A percentile compares a stretch with the other conserved stretches of the same genome.
phyloP scores from a whole-genome alignment of 2,888 invertebrate genomes.

The Drosophila meridiana region DNA sequence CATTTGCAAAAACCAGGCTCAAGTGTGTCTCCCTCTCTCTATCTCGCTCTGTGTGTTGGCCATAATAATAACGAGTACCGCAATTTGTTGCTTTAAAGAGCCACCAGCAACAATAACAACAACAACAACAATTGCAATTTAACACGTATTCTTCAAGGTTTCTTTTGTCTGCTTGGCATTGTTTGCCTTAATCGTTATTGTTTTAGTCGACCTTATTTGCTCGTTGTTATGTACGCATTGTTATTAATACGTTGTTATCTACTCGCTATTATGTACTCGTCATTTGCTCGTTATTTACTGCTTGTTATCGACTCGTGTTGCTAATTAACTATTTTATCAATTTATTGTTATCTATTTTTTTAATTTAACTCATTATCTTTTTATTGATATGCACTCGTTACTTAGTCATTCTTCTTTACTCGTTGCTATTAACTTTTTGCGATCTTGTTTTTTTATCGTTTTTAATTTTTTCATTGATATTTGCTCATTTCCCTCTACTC shows the following conservation, averaged over 20 bases:
- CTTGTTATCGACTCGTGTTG: neutral
- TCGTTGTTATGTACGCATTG: neutral
- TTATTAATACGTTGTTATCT: neutral
- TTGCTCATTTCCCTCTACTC: too few relatives aligned
- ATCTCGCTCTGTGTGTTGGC: slow-evolving; percentile 29
- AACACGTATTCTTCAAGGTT: slow-evolving; percentile 48
- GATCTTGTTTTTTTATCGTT: too few relatives aligned
- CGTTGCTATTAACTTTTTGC: too few relatives aligned
- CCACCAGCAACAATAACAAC: slow-evolving; percentile 20
- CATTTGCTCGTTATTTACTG: neutral
- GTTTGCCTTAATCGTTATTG: neutral
- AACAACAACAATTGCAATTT: slow-evolving; percentile 36
- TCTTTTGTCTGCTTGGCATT: slow-evolving; percentile 10
- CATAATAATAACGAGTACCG: slow-evolving; percentile 67
- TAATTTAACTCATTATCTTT: too few relatives aligned
- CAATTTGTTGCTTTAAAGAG: slow-evolving; percentile 64
- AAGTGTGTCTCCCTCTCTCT: slow-evolving; percentile 23
- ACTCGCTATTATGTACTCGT: neutral
- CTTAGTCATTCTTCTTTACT: neutral
- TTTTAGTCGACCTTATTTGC: slow-evolving; percentile 4
- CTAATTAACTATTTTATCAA: neutral
- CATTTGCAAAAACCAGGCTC: slow-evolving; percentile 22
- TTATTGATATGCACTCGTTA: too few relatives aligned
- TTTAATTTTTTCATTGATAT: too few relatives aligned
- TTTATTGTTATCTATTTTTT: neutral